Base-by-base conservation (phyloP, 2,113 vertebrate genomes). In the Pholis gunnellus region DNA sequence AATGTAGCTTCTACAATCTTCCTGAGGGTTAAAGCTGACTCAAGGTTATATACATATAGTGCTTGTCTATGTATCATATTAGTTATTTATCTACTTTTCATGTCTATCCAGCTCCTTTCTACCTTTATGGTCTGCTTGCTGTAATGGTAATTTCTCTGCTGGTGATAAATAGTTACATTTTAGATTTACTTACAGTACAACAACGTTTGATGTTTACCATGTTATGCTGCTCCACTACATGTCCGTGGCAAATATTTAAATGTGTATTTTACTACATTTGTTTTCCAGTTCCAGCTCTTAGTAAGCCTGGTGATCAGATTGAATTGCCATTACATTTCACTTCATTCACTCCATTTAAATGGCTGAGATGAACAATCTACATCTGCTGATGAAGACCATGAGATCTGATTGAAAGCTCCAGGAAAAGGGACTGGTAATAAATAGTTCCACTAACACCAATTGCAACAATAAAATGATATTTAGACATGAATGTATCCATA, bases 1-100 rank as follows among this genome's bases (percentile, higher is more conserved):
- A 79, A 74, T 27, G 6, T n/a, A 34, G 54, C 48, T 64, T 60
- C 18, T 65, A 9, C 64, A 1, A 34, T 78, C 48, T 50, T 60
- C 0, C 40, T 60, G 17, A 9, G 8, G 11, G 46, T 56, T 20
- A 29, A 69, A 63, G 42, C n/a, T 44, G 61, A n/a, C n/a, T n/a
- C n/a, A n/a, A n/a, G n/a, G n/a, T 31, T 31, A 31, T 31, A 31
- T 31, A 31, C 29, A 31, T 31, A 31, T 31, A 31, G 29, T 31
- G 29, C 29, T 31, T 31, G 29, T 82, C 27, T n/a, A 56, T 4
- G 6, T 13, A 13, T 18, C 0, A 9, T 9, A n/a, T 66, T 78
- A 65, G 34, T 15, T 73, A 2, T 54, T 1, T 50, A 42, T 73
- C 2, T 42, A 42, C 40, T 54, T 63, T 61, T 36, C 18, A 29